Evolutionary conservation across 2,888 invertebrate genomes (phyloP), one percentile per base, ranked within the genome.

Genomic region (Platerodrilus igneus): DNA sequence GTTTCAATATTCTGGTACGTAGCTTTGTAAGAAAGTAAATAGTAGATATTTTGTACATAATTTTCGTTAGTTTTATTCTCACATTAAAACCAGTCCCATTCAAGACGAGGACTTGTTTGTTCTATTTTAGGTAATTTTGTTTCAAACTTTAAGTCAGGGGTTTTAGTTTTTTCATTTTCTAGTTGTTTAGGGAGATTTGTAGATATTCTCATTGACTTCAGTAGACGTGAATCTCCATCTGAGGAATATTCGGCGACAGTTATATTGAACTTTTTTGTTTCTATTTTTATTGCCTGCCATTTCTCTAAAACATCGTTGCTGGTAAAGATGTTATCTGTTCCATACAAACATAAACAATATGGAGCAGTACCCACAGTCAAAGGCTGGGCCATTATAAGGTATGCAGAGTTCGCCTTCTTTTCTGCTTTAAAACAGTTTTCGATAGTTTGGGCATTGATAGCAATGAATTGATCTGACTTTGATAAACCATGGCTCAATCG

Each of bases 311-410:
- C 53, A 26, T 56, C 45, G 8, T 47, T 34, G 29, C 21, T 27
- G 14, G 36, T 47, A 40, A 57, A 57, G 36, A 41, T 51, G 45
- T 57, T 56, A 35, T 54, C 50, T 6, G 54, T 55, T 3, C 51
- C 52, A 34, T 41, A 55, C 8, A 56, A 13, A 19, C 31, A 37
- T 8, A 54, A 28, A 39, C 55, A 56, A 50, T 51, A 56, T 16
- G 26, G 2, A 8, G 34, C 13, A 2, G 17, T 17, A 23, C 8
- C 10, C 7, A 9, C 8, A 10, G 45, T 30, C 6, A 51, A 46
- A 13, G 50, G 45, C 40, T 55, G 52, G 11, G 48, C 53, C 34
- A 54, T 56, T n/a, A 50, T 45, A 6, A 48, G 44, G 33, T 54
- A 53, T 3, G 47, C 40, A 10, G 35, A 41, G 7, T 27, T 35